A percentile compares a stretch with the other conserved stretches of the same genome.
Conservation (phyloP, 2,888 invertebrate species). For the Drosophila pseudotakahashii region DNA sequence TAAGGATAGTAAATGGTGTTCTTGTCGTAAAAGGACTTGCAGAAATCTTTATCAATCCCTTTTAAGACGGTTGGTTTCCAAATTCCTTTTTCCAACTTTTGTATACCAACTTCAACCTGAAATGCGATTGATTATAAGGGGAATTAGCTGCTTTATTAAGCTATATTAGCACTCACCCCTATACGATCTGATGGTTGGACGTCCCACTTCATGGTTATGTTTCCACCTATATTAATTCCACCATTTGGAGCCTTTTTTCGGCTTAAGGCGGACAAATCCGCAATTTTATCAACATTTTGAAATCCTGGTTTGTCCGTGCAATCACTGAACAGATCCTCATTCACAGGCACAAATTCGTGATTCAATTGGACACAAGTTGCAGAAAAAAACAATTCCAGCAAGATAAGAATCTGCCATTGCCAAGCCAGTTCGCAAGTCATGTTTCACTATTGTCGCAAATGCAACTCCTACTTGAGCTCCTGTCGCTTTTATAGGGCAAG, state of each 20-base stretch:
- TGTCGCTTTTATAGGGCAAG: neutral
- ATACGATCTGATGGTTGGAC: neutral
- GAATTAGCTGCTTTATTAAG: neutral
- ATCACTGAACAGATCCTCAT: neutral
- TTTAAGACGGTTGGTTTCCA: constrained; percentile 2
- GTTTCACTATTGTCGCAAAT: neutral
- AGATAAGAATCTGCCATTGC: neutral
- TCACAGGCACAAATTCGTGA: neutral
- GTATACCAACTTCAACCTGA: neutral
- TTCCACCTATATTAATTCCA: neutral
- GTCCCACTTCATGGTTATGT: constrained; percentile 1
- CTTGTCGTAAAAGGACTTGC: constrained; percentile 6
- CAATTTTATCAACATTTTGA: neutral
- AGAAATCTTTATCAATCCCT: neutral
- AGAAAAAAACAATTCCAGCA: neutral
- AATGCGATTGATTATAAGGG: neutral
- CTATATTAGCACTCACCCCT: neutral
- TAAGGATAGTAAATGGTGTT: constrained; percentile 2
- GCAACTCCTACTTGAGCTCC: neutral
- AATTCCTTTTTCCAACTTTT: neutral
- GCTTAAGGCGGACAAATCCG: neutral
- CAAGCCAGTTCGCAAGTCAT: neutral
- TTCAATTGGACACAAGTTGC: neutral
- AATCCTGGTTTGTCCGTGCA: neutral
- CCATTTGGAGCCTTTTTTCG: neutral